Base-by-base conservation (phyloP, 1,140 invertebrate genomes). In the Drosophila pallidifrons region DNA sequence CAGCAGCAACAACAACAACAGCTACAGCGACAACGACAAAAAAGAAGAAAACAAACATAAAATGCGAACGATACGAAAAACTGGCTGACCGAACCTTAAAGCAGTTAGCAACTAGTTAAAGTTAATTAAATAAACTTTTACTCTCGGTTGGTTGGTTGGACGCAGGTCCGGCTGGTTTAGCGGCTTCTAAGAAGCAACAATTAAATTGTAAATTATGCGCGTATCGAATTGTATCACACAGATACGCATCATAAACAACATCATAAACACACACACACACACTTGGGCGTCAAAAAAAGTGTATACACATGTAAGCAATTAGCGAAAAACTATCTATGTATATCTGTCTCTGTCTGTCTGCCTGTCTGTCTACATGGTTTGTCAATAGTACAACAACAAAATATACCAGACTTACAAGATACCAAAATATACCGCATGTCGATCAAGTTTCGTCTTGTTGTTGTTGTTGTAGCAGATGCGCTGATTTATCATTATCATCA, bases 51-150 rank as follows among this genome's bases (percentile, higher is more conserved):
- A 25, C 20, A 25, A 25, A 25, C 4, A 25, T 25, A 25, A 25
- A 25, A 25, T 32, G n/a, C 32, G 46, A 30, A 16, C 43, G 38
- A 61, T 25, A n/a, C 45, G 25, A 63, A 35, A 52, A 51, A 58
- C 67, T 52, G 66, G 57, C 66, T 59, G 32, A 41, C 20, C 32
- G 47, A 30, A 60, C 57, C 57, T 59, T 41, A 51, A 68, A 60
- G 55, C 66, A 69, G 64, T 73, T 73, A 73, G 70, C 70, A 73
- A 73, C 70, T 73, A 68, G 64, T 73, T 73, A 68, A 67, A 73
- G 55, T 46, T 60, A 60, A 73, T 73, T 73, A 68, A 68, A 60
- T 15, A 68, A 60, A 73, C 70, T 73, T 73, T 73, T 73, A 73
- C 70, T 73, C 64, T 73, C 67, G 58, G 35, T 38, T 38, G 35